Percentiles rank a stretch among this genome's conserved stretches.
phyloP scores from a whole-genome alignment of 1,140 invertebrate species.

The Diorhabda sublineata region DNA sequence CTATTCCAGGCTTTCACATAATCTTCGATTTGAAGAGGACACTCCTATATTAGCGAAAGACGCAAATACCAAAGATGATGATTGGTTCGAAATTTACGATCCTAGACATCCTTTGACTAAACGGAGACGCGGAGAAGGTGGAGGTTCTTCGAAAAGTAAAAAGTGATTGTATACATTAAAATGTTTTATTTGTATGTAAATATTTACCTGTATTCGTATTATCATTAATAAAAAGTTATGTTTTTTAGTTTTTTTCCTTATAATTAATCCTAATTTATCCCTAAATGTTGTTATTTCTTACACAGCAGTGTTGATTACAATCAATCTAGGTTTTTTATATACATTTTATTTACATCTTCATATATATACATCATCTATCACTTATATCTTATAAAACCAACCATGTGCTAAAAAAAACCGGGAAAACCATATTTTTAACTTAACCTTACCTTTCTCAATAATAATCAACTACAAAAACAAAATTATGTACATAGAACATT shows the following conservation, averaged over 20 bases:
- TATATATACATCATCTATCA: no score
- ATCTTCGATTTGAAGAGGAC: constrained; percentile 73
- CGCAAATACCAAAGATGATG: constrained; percentile 87
- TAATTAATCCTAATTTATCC: neutral
- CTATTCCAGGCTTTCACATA: constrained; percentile 69
- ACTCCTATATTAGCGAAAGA: constrained; percentile 84
- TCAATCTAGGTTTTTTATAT: no score
- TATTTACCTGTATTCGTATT: neutral
- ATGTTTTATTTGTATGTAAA: neutral
- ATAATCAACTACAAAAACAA: no score
- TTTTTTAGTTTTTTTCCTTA: neutral
- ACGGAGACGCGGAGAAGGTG: constrained; percentile 66
- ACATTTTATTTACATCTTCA: no score
- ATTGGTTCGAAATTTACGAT: constrained; percentile 96
- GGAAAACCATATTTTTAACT: no score
- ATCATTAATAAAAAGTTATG: neutral
- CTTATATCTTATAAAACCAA: no score
- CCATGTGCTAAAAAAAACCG: no score
- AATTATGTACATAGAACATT: no score
- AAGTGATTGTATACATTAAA: constrained; percentile 5
- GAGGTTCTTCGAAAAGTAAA: constrained; percentile 5
- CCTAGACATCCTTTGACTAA: constrained; percentile 93
- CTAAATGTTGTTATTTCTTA: no score
- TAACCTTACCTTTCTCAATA: no score
- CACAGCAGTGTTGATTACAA: no score